A percentile compares a stretch with the other conserved stretches of the same genome.
Conservation (phyloP, 2,113 vertebrate genomes). For the Lampris megalopsis region DNA sequence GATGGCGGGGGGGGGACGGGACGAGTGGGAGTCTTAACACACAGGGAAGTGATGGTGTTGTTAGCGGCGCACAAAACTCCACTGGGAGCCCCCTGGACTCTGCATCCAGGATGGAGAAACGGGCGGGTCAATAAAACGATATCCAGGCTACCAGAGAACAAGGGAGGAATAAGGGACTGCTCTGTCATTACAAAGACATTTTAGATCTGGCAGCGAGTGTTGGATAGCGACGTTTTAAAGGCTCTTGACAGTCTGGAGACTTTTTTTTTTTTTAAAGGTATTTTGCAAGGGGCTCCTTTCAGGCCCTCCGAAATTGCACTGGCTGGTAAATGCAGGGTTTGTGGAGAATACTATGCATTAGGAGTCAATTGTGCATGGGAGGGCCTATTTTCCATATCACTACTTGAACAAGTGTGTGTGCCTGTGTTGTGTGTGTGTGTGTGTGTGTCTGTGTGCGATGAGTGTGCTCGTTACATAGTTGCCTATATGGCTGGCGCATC, state of each 20-base stretch:
- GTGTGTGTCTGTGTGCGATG: constrained; percentile 27
- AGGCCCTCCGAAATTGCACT: constrained; percentile 71
- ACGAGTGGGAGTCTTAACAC: constrained; percentile 27
- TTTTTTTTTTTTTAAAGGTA: constrained; percentile 61
- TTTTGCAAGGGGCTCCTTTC: constrained; percentile 73
- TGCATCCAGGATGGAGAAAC: constrained; percentile 51
- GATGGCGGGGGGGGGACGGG: not conserved
- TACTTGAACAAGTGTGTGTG: constrained; percentile 60
- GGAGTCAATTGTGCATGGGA: constrained; percentile 80
- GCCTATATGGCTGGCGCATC: constrained; percentile 25
- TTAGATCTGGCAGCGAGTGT: constrained; percentile 55
- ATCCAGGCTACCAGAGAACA: constrained; percentile 33
- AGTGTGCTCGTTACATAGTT: constrained; percentile 12
- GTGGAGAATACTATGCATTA: constrained; percentile 76
- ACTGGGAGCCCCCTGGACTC: constrained; percentile 30
- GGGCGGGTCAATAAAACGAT: constrained; percentile 53
- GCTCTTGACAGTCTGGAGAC: constrained; percentile 22
- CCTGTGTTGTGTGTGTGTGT: constrained; percentile 28
- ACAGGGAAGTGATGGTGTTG: constrained; percentile 4
- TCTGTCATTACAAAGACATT: constrained; percentile 54
- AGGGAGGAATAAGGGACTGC: not conserved
- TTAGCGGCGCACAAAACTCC: no score
- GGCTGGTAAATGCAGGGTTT: constrained; percentile 74
- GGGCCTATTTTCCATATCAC: constrained; percentile 74
- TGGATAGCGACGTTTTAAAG: constrained; percentile 46